phyloP scores from a whole-genome alignment of 2,113 vertebrate genomes.

The Grammomys dolichurus region DNA sequence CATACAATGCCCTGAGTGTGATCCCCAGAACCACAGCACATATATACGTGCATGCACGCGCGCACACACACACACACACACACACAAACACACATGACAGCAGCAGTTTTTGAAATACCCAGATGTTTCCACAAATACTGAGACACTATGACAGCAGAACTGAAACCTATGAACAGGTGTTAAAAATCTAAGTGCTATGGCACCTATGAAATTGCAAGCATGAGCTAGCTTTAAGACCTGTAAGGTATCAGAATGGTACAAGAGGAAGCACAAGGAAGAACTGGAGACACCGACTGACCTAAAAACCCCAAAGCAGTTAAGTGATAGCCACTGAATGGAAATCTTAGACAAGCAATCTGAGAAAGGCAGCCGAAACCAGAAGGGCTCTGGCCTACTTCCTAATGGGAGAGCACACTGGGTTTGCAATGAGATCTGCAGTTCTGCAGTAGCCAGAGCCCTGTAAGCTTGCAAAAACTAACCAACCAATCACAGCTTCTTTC shows the following conservation, averaged over 20 bases:
- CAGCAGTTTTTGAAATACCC: neutral
- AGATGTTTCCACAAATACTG: slow-evolving; percentile 8
- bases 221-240: neutral
- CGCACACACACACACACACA: neutral
- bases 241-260: neutral
- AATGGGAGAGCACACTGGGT: neutral
- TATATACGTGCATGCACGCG: neutral
- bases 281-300: neutral
- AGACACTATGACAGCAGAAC: neutral
- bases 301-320: slow-evolving; percentile 38
- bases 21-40: neutral
- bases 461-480: neutral
- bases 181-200: neutral
- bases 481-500: slow-evolving; percentile 4
- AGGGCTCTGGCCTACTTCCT: neutral
- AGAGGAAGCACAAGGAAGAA: neutral
- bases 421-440: neutral
- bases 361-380: neutral
- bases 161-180: neutral
- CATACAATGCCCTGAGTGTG: neutral
- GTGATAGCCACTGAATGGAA: neutral
- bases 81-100: neutral
- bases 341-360: neutral
- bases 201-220: neutral
- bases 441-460: neutral